These are phyloP conservation scores for Stenolophus ochropezus DNA, from an alignment of 2,888 invertebrate genomes.

Conservation along the genomic window DNA sequence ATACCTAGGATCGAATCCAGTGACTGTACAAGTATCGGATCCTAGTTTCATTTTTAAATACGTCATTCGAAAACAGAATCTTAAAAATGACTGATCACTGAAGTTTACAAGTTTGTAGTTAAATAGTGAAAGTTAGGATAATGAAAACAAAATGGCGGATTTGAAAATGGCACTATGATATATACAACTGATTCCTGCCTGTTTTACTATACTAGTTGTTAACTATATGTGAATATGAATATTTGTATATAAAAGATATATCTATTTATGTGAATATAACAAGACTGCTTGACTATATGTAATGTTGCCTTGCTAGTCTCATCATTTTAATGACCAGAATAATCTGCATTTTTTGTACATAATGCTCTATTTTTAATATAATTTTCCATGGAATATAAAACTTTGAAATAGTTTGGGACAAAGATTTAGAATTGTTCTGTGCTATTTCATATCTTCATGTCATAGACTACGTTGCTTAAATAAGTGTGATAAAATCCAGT, in stretches of 20 bases:
- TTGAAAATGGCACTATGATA: no score
- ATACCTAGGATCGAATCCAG: no score
- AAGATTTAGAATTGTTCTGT: neutral
- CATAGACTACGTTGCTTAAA: constrained; percentile 14
- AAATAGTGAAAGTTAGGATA: no score
- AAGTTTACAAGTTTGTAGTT: no score
- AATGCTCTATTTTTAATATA: constrained; percentile 25
- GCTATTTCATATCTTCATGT: neutral
- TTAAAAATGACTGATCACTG: no score
- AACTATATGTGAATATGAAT: constrained; percentile 10
- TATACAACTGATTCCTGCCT: constrained; percentile 53
- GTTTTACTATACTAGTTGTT: constrained; percentile 50
- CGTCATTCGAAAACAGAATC: no score
- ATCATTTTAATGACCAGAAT: constrained; percentile 30
- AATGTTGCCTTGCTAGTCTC: constrained; percentile 40
- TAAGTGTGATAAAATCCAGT: constrained; percentile 27
- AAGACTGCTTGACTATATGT: constrained; percentile 45
- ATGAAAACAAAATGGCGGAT: no score
- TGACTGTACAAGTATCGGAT: no score
- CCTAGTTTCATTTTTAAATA: no score
- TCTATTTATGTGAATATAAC: constrained; percentile 26
- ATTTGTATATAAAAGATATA: constrained; percentile 40
- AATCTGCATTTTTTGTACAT: constrained; percentile 21
- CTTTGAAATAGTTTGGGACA: neutral
- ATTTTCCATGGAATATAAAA: neutral